These are phyloP conservation scores for Sitophilus oryzae DNA, from an alignment of 1,140 invertebrate species.

Conservation along the genomic window DNA sequence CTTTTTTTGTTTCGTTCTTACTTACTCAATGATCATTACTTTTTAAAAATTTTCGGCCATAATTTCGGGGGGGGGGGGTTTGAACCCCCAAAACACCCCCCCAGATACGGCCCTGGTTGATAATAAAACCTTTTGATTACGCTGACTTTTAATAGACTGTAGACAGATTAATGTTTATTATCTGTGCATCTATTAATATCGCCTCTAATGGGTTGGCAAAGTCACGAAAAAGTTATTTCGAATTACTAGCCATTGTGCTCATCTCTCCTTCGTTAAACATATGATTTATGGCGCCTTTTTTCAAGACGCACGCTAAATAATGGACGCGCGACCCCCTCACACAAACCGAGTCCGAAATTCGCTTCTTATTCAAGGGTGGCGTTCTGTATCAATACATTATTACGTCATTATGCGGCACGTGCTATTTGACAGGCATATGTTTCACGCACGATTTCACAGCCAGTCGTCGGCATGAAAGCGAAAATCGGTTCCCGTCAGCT, in stretches of 20 bases:
- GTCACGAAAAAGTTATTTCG: too few relatives aligned
- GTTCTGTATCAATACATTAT: constrained; percentile 41
- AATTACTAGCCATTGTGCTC: neutral
- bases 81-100: too few relatives aligned
- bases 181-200: too few relatives aligned
- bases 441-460: constrained; percentile 40
- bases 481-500: constrained; percentile 2
- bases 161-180: too few relatives aligned
- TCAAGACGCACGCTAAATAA: neutral
- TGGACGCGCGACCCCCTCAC: neutral
- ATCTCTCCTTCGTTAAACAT: neutral
- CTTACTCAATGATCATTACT: too few relatives aligned
- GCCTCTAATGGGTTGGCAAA: too few relatives aligned
- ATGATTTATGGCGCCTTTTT: neutral
- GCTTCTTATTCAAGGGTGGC: constrained; percentile 23
- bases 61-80: too few relatives aligned
- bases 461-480: constrained; percentile 5
- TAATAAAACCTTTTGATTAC: too few relatives aligned
- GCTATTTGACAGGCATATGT: constrained; percentile 41
- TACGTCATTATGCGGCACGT: constrained; percentile 42
- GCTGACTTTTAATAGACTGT: too few relatives aligned
- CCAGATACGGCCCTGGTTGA: too few relatives aligned
- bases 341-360: neutral
- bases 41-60: too few relatives aligned
- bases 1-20: too few relatives aligned